Base-by-base conservation (phyloP, 2,888 invertebrate species). In the Morpho achilles region DNA sequence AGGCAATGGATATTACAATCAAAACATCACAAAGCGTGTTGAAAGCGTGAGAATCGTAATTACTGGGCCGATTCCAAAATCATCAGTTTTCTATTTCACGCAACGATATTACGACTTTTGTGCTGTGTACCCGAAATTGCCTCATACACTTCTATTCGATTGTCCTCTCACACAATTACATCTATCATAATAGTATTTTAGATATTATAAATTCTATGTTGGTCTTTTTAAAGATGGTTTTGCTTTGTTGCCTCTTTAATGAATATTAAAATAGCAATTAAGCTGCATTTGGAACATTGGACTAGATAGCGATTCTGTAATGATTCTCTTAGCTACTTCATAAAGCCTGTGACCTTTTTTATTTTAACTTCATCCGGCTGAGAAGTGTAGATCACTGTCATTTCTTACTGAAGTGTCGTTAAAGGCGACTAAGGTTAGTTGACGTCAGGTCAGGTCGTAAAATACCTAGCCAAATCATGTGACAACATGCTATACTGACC, bases 41-140 rank as follows among this genome's bases (percentile, higher is more conserved):
- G 67, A 67, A 67, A 68, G 67, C 64, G 67, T 67, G 68, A 63
- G 67, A 68, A 68, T 55, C 53, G 53, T 60, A 61, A 67, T 64
- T 60, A 60, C 50, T 60, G 51, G 45, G 60, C 60, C 62, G 45
- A 60, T 62, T 61, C 59, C 61, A 60, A 65, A 68, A 68, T 63
- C 61, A 63, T 61, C 61, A 50, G 61, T 65, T 67, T 65, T 61
- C 60, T 65, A 60, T 59, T 63, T 60, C 62, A 61, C 56, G 58
- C 60, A 53, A 61, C 56, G 23, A 61, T 51, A 57, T 60, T 63
- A 57, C 63, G 57, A 56, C 56, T 61, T 10, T 41, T 42, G 41
- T 57, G 56, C 66, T 50, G 62, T 57, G 58, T 50, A 66, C 63
- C 65, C 68, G 23, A 53, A 56, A 65, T 68, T 66, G 61, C 67